Base-by-base conservation (phyloP, 1,140 invertebrate genomes). In the Cydia amplana region DNA sequence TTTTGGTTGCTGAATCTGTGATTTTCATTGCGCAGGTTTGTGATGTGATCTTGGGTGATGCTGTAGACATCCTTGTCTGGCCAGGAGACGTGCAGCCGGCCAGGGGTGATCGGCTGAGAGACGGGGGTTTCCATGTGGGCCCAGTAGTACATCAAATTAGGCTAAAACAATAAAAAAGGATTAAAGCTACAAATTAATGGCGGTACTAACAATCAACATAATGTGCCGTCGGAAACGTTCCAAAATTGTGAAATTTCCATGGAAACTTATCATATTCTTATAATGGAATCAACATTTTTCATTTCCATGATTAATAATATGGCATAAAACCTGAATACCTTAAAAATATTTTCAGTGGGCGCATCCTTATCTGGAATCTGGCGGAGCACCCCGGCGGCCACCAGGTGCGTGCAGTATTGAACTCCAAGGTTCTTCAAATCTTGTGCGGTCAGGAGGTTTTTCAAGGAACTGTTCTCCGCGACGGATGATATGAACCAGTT, bases 131-230 rank as follows among this genome's bases (percentile, higher is more conserved):
- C 96, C 72, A 96, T 96, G 85, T 97, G 95, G 25, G 96, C 95
- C 97, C 97, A 98, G 85, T 96, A 97, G 89, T 98, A 98, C 95
- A 97, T 97, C 81, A 97, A 94, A 87, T 97, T 96, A 73, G 96
- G 95, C 97, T 98, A 90, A 49, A 95, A 94, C 82, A 75, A 84
- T 81, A 78, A 32, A 25, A 12, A 28, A 51, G 28, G 72, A 67
- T 46, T 46, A 46, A 2, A 46, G 43, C 43, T 46, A 14, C 14
- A 46, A 46, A 46, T 16, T 14, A 4, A 46, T 10, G 43, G 43
- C 43, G 16, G 14, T 46, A 46, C 7, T 40, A 0, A 9, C 10
- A 46, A 16, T 16, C 12, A 46, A 46, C 14, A 46, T 3, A 6
- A 32, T 32, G 32, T 32, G 5, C 32, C 0, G 28, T 2, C 1